These are phyloP conservation scores for Sparidentex hasta DNA, from an alignment of 2,797 vertebrate species.

Conservation along the genomic window DNA sequence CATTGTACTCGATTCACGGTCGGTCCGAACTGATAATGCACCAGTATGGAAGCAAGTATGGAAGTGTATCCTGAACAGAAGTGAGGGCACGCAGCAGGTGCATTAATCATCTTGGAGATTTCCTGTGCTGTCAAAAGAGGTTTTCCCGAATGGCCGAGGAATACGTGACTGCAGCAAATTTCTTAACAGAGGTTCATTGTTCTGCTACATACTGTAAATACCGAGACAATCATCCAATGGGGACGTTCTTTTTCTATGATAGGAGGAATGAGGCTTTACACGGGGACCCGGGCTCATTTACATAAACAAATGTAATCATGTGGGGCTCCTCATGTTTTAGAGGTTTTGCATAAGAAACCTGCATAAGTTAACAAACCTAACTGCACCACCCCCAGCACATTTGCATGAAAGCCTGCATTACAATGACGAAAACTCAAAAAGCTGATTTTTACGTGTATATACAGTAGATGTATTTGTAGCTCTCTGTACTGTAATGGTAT, in stretches of 20 bases:
- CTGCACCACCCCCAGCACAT: conserved; percentile 6
- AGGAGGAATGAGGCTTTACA: conserved; percentile 32
- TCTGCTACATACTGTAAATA: conserved; percentile 25
- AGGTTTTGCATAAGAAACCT: conserved; percentile 18
- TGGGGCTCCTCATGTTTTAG: conserved; percentile 16
- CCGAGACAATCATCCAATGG: conserved; percentile 37
- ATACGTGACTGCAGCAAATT: conserved; percentile 48
- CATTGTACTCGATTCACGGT: conserved; percentile 71
- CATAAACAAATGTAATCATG: conserved; percentile 52
- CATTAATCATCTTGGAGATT: conserved; percentile 57
- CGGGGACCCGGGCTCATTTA: conserved; percentile 36
- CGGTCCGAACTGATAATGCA: conserved; percentile 55
- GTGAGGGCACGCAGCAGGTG: conserved; percentile 30
- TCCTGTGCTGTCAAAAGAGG: conserved; percentile 53
- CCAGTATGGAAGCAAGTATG: conserved; percentile 29
- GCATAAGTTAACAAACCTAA: conserved; percentile 2
- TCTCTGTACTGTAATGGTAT: not conserved
- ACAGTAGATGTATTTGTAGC: not conserved
- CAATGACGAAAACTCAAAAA: conserved; percentile 5
- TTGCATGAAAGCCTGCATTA: conserved; percentile 35
- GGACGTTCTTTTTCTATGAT: conserved; percentile 34
- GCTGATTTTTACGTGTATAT: conserved; percentile 28
- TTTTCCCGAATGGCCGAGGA: conserved; percentile 57
- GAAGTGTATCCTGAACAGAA: conserved; percentile 17
- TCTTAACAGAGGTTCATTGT: conserved; percentile 37